Evolutionary conservation across 1,140 invertebrate genomes (phyloP).

Genomic region (Drosophila kikkawai): DNA sequence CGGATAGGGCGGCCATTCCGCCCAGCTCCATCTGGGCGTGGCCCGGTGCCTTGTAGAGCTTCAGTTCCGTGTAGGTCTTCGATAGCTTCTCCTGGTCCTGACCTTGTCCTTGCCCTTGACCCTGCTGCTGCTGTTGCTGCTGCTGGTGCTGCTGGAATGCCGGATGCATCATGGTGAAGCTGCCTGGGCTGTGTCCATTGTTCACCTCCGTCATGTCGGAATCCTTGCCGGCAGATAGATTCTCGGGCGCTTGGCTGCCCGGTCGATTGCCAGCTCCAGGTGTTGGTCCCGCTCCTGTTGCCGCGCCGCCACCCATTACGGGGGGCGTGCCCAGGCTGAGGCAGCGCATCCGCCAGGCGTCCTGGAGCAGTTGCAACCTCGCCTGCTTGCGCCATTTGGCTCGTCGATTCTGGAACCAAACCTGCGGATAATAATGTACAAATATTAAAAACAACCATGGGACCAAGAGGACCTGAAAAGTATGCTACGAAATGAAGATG

Average conservation of each 20-base stretch:
- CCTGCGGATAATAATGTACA: slow-evolving; percentile 85
- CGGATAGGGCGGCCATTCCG: slow-evolving; percentile 54
- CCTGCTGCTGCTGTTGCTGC: slow-evolving; percentile 50
- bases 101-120: slow-evolving; percentile 25
- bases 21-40: slow-evolving; percentile 56
- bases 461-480: background rate
- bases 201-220: slow-evolving; percentile 27
- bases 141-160: slow-evolving; percentile 77
- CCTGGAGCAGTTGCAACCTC: slow-evolving; percentile 92
- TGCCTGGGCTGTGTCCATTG: slow-evolving; percentile 31
- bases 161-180: slow-evolving; percentile 84
- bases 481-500: background rate
- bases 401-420: slow-evolving; percentile 96
- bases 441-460: background rate
- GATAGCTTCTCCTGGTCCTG: slow-evolving; percentile 63
- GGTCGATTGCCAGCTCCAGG: slow-evolving; percentile 24
- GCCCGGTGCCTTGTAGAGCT: slow-evolving; percentile 78
- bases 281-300: slow-evolving; percentile 15
- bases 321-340: slow-evolving; percentile 89
- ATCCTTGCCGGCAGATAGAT: slow-evolving; percentile 66
- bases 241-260: slow-evolving; percentile 66
- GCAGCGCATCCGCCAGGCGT: slow-evolving; percentile 95
- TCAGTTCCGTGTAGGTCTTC: slow-evolving; percentile 83
- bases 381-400: slow-evolving; percentile 96
- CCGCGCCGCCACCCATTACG: slow-evolving; percentile 84